Percentiles rank a stretch among this genome's conserved stretches.
phyloP scores from a whole-genome alignment of 1,140 invertebrate genomes.

The Ditylenchus dipsaci region DNA sequence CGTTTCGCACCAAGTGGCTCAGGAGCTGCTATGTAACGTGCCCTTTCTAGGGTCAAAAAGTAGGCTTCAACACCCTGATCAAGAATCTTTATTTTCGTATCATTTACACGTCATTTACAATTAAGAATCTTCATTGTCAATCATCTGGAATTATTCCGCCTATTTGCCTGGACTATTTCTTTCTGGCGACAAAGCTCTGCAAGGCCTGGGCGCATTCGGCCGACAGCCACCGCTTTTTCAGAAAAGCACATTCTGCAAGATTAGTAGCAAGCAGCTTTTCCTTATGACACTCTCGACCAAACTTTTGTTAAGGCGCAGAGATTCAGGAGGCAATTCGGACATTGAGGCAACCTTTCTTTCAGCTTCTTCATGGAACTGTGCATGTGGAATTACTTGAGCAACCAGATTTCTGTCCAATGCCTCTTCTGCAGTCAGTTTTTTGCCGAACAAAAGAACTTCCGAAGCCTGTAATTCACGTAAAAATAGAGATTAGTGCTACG shows the following conservation, averaged over 20 bases:
- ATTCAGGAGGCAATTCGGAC: conserved; percentile 58
- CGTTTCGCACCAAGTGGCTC: too few species aligned
- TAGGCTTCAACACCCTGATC: too few species aligned
- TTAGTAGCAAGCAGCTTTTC: conserved; percentile 64
- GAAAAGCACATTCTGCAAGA: conserved; percentile 62
- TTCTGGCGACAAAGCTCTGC: conserved; percentile 61
- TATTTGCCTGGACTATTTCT: background rate
- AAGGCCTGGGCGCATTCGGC: conserved; percentile 65
- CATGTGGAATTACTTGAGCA: conserved; percentile 67
- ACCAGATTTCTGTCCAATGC: conserved; percentile 71
- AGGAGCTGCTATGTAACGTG: too few species aligned
- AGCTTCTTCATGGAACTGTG: conserved; percentile 63
- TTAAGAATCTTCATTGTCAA: too few species aligned
- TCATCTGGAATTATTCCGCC: too few species aligned
- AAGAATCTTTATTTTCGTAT: too few species aligned
- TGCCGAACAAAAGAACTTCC: conserved; percentile 75
- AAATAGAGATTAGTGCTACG: conserved; percentile 10
- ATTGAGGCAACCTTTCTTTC: conserved; percentile 10
- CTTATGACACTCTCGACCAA: conserved; percentile 60
- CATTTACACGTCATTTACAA: background rate
- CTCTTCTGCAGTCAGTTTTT: conserved; percentile 72
- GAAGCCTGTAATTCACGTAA: conserved; percentile 64
- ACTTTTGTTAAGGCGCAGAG: conserved; percentile 64
- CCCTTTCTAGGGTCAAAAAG: too few species aligned
- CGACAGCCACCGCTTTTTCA: conserved; percentile 66